These are phyloP conservation scores for Eustalomyia histrio DNA, from an alignment of 2,888 invertebrate genomes.

Conservation along the genomic window DNA sequence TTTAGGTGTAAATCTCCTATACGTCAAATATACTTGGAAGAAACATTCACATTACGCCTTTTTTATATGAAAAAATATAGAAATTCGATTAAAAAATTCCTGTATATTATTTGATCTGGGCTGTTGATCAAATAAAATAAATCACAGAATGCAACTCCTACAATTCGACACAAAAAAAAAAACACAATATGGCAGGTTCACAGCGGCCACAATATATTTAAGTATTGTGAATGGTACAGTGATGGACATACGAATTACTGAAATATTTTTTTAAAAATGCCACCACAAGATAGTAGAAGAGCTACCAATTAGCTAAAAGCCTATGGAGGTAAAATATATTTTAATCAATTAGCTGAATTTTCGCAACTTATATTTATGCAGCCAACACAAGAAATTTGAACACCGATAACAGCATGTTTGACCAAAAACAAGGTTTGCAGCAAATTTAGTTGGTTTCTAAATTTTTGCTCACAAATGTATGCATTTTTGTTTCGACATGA, in stretches of 20 bases:
- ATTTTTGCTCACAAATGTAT: background rate
- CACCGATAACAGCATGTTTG: too few species aligned
- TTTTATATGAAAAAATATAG: constrained; percentile 16
- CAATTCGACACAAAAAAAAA: background rate
- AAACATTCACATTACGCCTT: too few species aligned
- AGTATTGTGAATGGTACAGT: background rate
- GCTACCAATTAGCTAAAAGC: too few species aligned
- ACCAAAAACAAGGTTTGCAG: too few species aligned
- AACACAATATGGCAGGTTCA: constrained; percentile 15
- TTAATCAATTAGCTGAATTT: too few species aligned
- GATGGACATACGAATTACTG: background rate
- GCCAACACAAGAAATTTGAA: too few species aligned
- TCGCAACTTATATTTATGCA: too few species aligned
- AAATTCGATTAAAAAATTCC: constrained; percentile 62
- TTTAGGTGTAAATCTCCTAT: too few species aligned
- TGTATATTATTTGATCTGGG: constrained; percentile 53
- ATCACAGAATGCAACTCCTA: constrained; percentile 52
- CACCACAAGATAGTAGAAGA: too few species aligned
- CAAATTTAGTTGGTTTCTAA: background rate
- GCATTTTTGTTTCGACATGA: background rate
- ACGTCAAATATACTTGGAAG: too few species aligned
- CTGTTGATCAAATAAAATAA: constrained; percentile 40
- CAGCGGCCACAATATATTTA: background rate
- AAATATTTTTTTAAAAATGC: too few species aligned
- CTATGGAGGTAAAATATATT: too few species aligned